These are phyloP conservation scores for Leptinotarsa texana DNA, from an alignment of 1,140 invertebrate genomes.

Conservation along the genomic window DNA sequence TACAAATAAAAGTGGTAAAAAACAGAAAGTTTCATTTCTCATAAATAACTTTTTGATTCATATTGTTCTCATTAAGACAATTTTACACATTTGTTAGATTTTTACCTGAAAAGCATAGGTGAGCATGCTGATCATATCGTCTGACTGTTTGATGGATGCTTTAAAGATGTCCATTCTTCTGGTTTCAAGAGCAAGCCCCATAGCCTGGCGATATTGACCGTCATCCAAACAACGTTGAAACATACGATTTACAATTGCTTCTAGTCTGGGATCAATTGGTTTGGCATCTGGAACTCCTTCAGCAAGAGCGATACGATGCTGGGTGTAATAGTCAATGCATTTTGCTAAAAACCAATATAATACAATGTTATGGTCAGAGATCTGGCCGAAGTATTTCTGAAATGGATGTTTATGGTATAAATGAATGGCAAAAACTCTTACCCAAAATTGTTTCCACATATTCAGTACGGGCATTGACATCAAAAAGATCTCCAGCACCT, in stretches of 20 bases:
- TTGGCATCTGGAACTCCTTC: conserved; percentile 68
- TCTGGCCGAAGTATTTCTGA: not conserved
- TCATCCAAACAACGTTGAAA: conserved; percentile 94
- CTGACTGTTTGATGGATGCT: conserved; percentile 86
- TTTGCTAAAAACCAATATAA: conserved; percentile 67
- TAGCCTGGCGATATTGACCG: conserved; percentile 89
- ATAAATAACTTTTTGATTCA: too few relatives aligned
- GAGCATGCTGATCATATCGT: conserved; percentile 89
- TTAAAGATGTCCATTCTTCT: conserved; percentile 95
- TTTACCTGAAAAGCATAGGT: conserved; percentile 79
- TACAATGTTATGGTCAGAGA: not conserved
- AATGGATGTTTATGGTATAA: too few relatives aligned
- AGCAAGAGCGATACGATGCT: conserved; percentile 74
- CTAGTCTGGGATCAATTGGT: conserved; percentile 83
- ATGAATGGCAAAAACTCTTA: conserved; percentile 51
- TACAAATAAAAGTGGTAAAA: too few relatives aligned
- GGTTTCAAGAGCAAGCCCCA: conserved; percentile 94
- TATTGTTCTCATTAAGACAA: too few relatives aligned
- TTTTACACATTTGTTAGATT: not conserved
- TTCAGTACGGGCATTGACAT: conserved; percentile 90
- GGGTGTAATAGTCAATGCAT: conserved; percentile 94
- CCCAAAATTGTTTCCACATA: conserved; percentile 96
- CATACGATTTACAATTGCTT: conserved; percentile 95
- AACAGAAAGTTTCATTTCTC: too few relatives aligned
- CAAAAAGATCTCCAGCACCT: conserved; percentile 90